These are phyloP conservation scores for Teleogryllus occipitalis DNA, from an alignment of 1,140 invertebrate genomes.

Conservation along the genomic window DNA sequence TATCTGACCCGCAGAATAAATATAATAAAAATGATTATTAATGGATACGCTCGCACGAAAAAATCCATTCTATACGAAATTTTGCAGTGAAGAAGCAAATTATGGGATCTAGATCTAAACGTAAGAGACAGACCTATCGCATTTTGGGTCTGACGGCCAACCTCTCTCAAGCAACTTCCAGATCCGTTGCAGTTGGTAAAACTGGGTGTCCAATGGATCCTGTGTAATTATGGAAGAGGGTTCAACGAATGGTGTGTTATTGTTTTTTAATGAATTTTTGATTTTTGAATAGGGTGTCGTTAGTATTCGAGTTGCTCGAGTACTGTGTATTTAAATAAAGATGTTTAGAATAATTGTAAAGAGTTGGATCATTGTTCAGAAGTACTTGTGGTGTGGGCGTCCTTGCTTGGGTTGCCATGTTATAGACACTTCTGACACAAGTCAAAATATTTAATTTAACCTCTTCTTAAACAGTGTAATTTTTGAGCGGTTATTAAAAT, in stretches of 20 bases:
- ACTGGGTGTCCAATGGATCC: background rate
- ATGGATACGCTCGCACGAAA: too few species aligned
- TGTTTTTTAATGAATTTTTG: background rate
- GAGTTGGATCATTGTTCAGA: background rate
- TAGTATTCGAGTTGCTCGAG: background rate
- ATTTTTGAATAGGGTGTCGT: background rate
- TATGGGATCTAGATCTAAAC: too few species aligned
- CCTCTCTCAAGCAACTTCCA: too few species aligned
- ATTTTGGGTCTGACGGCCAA: background rate
- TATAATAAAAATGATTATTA: too few species aligned
- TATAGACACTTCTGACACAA: background rate
- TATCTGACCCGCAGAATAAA: too few species aligned
- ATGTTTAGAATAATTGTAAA: background rate
- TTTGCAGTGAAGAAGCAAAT: too few species aligned
- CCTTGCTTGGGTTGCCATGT: constrained; percentile 9
- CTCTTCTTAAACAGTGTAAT: background rate
- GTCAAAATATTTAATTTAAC: background rate
- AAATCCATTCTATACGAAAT: too few species aligned
- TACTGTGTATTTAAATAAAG: background rate
- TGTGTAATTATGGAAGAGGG: constrained; percentile 11
- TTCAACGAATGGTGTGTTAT: constrained; percentile 11
- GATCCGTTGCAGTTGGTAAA: background rate
- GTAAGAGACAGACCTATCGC: too few species aligned
- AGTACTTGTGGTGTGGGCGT: constrained; percentile 1
- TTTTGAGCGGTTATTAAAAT: background rate